Conservation (phyloP, 2,888 invertebrate species). For the Stenurella melanura region DNA sequence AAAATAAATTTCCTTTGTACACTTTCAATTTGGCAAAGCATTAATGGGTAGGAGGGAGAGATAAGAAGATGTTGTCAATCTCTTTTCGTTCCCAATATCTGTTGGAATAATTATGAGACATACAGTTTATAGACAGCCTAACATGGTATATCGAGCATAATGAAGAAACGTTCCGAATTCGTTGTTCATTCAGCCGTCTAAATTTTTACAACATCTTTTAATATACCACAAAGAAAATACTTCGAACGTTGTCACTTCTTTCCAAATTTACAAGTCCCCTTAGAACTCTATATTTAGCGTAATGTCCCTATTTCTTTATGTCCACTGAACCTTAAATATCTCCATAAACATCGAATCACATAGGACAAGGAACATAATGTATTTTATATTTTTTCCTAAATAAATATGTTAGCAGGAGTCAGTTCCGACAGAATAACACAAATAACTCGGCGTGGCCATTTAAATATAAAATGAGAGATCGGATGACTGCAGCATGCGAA, state of each 20-base stretch:
- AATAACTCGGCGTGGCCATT: neutral
- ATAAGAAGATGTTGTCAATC: too few relatives aligned
- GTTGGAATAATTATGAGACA: too few relatives aligned
- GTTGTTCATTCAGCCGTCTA: too few relatives aligned
- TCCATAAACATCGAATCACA: conserved; percentile 16
- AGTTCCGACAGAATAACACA: conserved; percentile 5
- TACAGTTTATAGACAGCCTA: too few relatives aligned
- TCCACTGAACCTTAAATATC: conserved; percentile 15
- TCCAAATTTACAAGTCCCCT: neutral
- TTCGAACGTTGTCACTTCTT: neutral
- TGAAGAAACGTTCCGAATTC: too few relatives aligned
- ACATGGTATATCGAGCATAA: too few relatives aligned
- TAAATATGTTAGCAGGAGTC: conserved; percentile 9
- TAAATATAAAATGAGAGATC: conserved; percentile 7
- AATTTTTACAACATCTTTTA: too few relatives aligned
- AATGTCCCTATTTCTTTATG: neutral
- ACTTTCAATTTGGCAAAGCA: too few relatives aligned
- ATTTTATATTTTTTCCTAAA: neutral
- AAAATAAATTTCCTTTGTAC: too few relatives aligned
- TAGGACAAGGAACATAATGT: conserved; percentile 16
- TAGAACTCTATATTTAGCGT: neutral
- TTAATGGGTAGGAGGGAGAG: too few relatives aligned
- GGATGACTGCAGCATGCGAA: neutral
- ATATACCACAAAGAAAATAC: neutral
- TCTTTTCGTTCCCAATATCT: too few relatives aligned